phyloP scores from a whole-genome alignment of 2,888 invertebrate species.

The Leucozona laternaria region DNA sequence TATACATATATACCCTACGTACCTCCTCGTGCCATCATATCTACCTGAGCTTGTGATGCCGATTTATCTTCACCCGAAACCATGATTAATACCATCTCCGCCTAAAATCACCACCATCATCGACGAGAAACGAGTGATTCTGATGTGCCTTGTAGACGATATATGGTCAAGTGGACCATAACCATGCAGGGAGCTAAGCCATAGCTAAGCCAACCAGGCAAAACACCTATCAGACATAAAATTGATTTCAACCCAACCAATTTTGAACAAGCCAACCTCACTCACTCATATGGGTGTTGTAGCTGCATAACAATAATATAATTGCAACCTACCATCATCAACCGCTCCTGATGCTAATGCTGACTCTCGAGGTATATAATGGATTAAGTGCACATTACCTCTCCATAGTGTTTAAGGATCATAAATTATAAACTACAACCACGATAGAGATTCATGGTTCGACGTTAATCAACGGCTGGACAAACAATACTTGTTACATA shows the following conservation, averaged over 20 bases:
- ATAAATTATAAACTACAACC: slow-evolving; percentile 70
- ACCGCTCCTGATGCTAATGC: slow-evolving; percentile 13
- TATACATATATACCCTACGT: not conserved
- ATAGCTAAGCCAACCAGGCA: slow-evolving; percentile 1
- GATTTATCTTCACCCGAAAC: slow-evolving; percentile 40
- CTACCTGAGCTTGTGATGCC: slow-evolving; percentile 42
- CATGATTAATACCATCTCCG: slow-evolving; percentile 70
- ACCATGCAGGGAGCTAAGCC: not conserved
- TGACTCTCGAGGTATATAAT: slow-evolving; percentile 53
- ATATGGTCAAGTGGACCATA: slow-evolving; percentile 29
- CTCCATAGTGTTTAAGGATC: slow-evolving; percentile 73
- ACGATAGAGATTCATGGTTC: slow-evolving; percentile 40
- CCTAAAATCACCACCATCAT: slow-evolving; percentile 62
- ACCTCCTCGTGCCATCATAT: not conserved
- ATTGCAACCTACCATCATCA: slow-evolving; percentile 39
- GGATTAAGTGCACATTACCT: slow-evolving; percentile 75
- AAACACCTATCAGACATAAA: slow-evolving; percentile 44
- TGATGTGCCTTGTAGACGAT: slow-evolving; percentile 33
- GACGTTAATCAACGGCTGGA: slow-evolving; percentile 74
- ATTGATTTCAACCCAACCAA: slow-evolving; percentile 69
- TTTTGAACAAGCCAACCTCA: slow-evolving; percentile 54
- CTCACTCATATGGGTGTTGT: slow-evolving; percentile 5
- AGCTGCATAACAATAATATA: slow-evolving; percentile 24
- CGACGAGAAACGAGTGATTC: slow-evolving; percentile 19
- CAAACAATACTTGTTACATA: slow-evolving; percentile 64